A percentile compares a stretch with the other conserved stretches of the same genome.
These are phyloP conservation scores for Lophotis ruficrista DNA, from an alignment of 2,113 vertebrate genomes.

Conservation along the genomic window DNA sequence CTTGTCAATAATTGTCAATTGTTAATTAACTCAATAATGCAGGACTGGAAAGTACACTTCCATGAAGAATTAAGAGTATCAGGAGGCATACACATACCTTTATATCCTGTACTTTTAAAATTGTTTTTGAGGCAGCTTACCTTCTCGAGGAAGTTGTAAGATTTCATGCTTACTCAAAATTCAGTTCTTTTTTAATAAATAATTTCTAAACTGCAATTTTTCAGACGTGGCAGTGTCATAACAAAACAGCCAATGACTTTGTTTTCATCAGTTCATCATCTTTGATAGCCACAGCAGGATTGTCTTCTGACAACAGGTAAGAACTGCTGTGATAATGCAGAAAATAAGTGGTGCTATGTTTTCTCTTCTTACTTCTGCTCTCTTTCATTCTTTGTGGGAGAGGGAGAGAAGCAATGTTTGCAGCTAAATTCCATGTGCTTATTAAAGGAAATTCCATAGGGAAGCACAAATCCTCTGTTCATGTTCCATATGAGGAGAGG, in stretches of 20 bases:
- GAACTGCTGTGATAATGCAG: background rate
- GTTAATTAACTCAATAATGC: fast-evolving
- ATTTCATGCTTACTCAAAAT: background rate
- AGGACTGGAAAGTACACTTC: background rate
- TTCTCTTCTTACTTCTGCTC: background rate
- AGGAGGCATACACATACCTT: background rate
- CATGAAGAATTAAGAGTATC: background rate
- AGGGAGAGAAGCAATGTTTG: background rate
- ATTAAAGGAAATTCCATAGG: background rate
- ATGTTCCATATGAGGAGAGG: background rate
- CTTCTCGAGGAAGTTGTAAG: background rate
- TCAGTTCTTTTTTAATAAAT: background rate
- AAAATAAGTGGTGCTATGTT: background rate
- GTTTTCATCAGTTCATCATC: constrained; percentile 96
- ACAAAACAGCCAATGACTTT: constrained; percentile 96
- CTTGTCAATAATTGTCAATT: background rate
- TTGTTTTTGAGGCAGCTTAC: background rate
- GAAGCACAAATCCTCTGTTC: background rate
- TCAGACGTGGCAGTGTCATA: constrained; percentile 96
- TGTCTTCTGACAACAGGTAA: constrained; percentile 95
- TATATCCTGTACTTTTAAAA: background rate
- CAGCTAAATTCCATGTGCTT: background rate
- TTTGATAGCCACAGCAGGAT: constrained; percentile 94
- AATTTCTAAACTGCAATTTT: constrained; percentile 40
- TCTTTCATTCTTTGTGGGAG: background rate